Evolutionary conservation across 2,113 vertebrate species (phyloP), one percentile per base, ranked within the genome.

Genomic region (Steatornis caripensis): DNA sequence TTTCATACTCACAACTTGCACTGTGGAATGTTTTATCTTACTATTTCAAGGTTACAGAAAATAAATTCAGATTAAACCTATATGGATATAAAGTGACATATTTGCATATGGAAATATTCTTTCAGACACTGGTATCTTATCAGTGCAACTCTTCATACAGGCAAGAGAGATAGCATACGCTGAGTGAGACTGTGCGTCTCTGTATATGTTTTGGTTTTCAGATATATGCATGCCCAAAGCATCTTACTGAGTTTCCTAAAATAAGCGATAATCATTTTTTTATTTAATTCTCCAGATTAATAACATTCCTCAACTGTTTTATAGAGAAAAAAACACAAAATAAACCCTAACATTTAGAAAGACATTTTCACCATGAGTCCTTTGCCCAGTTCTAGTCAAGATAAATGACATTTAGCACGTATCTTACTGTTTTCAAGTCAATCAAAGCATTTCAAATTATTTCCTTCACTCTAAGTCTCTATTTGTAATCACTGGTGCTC

Each of bases 401-500:
- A 84, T 36, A 83, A 87, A 48, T 13, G 19, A 4, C 2, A 30
- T 64, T 89, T 66, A 79, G 37, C 61, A 87, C 29, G 66, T 48
- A 89, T 19, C 46, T 94, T 80, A 74, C 65, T 81, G 48, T 80
- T 79, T 88, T 93, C 85, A 96, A 41, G 80, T 45, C 29, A 54
- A 80, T 82, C 87, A 32, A 30, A 37, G 18, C 68, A 83, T 94
- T 93, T 97, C 36, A 90, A 85, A 43, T 97, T 93, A 90, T 89
- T 97, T 92, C 57, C 55, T 97, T 96, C 89, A 90, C 34, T 97
- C 43, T 32, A 95, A 48, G 32, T 95, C 76, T 89, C 41, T 54
- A 92, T 74, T 91, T 95, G 39, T 95, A 97, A 97, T 95, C 95
- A 97, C 54, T 74, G 75, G 48, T 84, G 55, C 91, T 97, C 96